Base-by-base conservation (phyloP, 2,888 invertebrate species). In the Drosophila falleni region DNA sequence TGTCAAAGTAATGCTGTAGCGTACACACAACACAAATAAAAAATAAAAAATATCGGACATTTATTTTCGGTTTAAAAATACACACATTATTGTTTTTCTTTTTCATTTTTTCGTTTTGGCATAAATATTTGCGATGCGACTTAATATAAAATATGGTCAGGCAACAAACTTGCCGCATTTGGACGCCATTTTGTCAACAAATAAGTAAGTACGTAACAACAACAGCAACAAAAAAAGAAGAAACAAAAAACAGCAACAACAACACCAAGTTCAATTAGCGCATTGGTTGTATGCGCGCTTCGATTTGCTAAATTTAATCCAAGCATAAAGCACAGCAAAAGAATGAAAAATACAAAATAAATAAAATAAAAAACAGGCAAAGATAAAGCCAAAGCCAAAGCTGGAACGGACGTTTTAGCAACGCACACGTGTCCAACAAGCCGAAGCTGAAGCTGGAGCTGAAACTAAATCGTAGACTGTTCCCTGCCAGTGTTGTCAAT, bases 221-320 rank as follows among this genome's bases (percentile, higher is more conserved):
- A n/a, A n/a, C n/a, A n/a, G n/a, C n/a, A n/a, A n/a, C n/a, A 26
- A 4, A 35, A 42, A 23, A 33, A 46, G 50, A 23, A 15, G 15
- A 10, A n/a, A 11, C 29, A 29, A 11, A 16, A 11, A 44, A 44
- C 26, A 59, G 33, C 64, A 19, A 35, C 62, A 62, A 70, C 63
- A 64, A 47, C 70, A 71, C 49, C 55, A 53, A 77, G 79, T 88
- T 88, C 85, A 88, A 85, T 85, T 85, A 85, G 88, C 84, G 87
- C 86, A 68, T 83, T 50, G 68, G 59, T 44, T 64, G 62, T 67
- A 55, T 59, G 68, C 66, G 59, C 75, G 81, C 76, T 89, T 87
- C 84, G 86, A 89, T 87, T 86, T 89, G 89, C 84, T 87, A 86
- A 84, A 84, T 80, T 86, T 84, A 89, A 86, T 84, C 87, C 89